phyloP scores from a whole-genome alignment of 2,797 vertebrate species.

The Eleutherodactylus coqui region DNA sequence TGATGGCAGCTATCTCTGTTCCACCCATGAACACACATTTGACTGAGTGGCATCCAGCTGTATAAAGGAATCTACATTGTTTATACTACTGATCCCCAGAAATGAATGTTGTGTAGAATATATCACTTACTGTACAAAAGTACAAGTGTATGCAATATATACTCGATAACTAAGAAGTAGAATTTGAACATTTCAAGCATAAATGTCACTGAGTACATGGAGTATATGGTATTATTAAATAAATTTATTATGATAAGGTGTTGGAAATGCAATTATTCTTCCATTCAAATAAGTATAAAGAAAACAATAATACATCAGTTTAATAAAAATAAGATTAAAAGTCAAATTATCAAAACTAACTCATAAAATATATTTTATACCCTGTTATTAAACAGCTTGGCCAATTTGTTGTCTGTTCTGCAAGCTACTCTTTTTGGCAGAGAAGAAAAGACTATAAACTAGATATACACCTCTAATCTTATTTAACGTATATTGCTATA shows the following conservation, averaged over 20 bases:
- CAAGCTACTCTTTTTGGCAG: slow-evolving; percentile 41
- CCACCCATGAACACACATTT: too few relatives aligned
- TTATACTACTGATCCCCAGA: too few relatives aligned
- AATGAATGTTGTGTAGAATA: too few relatives aligned
- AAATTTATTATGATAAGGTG: not conserved
- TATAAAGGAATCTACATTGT: too few relatives aligned
- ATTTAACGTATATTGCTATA: slow-evolving; percentile 51
- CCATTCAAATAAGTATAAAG: not conserved
- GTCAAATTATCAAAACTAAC: slow-evolving; percentile 15
- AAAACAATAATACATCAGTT: not conserved
- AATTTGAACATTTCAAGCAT: too few relatives aligned
- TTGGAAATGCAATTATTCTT: not conserved
- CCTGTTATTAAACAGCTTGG: slow-evolving; percentile 32
- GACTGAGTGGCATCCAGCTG: too few relatives aligned
- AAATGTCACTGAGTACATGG: not conserved
- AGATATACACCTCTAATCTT: slow-evolving; percentile 60
- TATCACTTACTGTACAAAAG: too few relatives aligned
- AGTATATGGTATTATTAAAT: not conserved
- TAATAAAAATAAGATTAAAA: slow-evolving; percentile 35
- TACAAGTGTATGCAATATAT: too few relatives aligned
- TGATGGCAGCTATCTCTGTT: too few relatives aligned
- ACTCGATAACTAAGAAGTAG: too few relatives aligned
- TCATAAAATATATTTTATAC: slow-evolving; percentile 40
- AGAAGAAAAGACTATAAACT: slow-evolving; percentile 42
- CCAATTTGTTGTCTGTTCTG: slow-evolving; percentile 18